These are phyloP conservation scores for Danaus plexippus DNA, from an alignment of 1,140 invertebrate species.

Conservation along the genomic window DNA sequence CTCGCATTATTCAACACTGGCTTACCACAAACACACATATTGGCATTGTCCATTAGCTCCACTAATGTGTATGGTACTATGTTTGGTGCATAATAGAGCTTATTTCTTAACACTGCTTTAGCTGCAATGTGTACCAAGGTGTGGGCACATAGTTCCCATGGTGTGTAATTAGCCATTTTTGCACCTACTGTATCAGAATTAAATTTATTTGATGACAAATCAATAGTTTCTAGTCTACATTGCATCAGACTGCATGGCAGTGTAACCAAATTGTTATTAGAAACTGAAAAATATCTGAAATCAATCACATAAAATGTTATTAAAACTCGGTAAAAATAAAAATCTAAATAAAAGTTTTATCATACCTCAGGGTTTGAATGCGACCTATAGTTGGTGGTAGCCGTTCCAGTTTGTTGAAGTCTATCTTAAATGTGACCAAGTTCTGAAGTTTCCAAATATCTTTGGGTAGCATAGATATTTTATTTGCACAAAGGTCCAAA, in stretches of 20 bases:
- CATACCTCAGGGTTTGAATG: conserved; percentile 47
- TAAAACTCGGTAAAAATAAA: not conserved
- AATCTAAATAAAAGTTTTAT: conserved; percentile 10
- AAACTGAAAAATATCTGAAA: conserved; percentile 66
- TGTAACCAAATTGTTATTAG: conserved; percentile 70
- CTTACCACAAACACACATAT: conserved; percentile 75
- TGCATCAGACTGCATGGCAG: conserved; percentile 73
- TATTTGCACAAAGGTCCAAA: conserved; percentile 77
- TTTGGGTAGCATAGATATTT: conserved; percentile 73
- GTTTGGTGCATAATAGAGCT: conserved; percentile 72
- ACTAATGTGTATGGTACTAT: conserved; percentile 75
- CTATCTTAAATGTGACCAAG: conserved; percentile 72
- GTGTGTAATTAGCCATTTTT: conserved; percentile 38
- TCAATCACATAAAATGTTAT: conserved; percentile 19
- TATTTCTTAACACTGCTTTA: conserved; percentile 52
- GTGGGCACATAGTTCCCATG: conserved; percentile 59
- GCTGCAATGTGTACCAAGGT: conserved; percentile 48
- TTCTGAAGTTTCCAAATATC: conserved; percentile 74
- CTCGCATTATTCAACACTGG: conserved; percentile 72
- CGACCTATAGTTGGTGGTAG: conserved; percentile 67
- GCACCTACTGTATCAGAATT: conserved; percentile 34
- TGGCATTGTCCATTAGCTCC: conserved; percentile 74
- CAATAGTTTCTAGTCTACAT: conserved; percentile 68
- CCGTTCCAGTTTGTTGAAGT: conserved; percentile 60
- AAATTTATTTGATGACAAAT: conserved; percentile 73